These are phyloP conservation scores for Motacilla alba DNA, from an alignment of 2,113 vertebrate species.

Conservation along the genomic window DNA sequence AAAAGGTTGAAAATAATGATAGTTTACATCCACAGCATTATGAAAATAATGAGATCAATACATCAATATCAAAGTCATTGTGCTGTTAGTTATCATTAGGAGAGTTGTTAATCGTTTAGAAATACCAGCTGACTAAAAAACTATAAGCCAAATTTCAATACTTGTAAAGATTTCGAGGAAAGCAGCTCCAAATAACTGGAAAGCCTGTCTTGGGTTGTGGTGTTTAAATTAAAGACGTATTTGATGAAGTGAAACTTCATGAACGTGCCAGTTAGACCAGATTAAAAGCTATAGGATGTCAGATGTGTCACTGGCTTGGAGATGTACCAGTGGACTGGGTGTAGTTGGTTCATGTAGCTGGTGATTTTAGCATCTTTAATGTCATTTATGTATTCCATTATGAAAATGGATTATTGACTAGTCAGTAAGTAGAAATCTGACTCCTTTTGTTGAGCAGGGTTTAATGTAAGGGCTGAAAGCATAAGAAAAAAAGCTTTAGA, in stretches of 20 bases:
- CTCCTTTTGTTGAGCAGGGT: not conserved
- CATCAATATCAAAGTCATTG: not conserved
- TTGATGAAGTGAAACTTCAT: conserved; percentile 31
- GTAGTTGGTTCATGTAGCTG: not conserved
- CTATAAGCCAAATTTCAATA: not conserved
- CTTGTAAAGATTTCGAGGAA: not conserved
- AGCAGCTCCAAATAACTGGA: not conserved
- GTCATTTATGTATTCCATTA: conserved; percentile 38
- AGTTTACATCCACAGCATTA: not conserved
- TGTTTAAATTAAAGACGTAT: conserved; percentile 14
- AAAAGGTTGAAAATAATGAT: not conserved
- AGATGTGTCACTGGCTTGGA: not conserved
- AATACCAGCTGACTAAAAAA: not conserved
- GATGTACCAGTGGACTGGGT: not conserved
- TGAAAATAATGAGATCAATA: not conserved
- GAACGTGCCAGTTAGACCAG: not conserved
- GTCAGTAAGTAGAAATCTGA: not conserved
- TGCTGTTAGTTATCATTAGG: not conserved
- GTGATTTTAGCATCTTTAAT: conserved; percentile 8
- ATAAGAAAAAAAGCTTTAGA: not conserved
- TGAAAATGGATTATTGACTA: conserved; percentile 52
- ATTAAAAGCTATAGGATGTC: not conserved
- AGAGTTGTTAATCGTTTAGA: not conserved
- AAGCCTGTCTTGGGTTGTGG: not conserved
- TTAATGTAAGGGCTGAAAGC: not conserved